Base-by-base conservation (phyloP, 1,140 invertebrate species). In the Heliconius hewitsoni region DNA sequence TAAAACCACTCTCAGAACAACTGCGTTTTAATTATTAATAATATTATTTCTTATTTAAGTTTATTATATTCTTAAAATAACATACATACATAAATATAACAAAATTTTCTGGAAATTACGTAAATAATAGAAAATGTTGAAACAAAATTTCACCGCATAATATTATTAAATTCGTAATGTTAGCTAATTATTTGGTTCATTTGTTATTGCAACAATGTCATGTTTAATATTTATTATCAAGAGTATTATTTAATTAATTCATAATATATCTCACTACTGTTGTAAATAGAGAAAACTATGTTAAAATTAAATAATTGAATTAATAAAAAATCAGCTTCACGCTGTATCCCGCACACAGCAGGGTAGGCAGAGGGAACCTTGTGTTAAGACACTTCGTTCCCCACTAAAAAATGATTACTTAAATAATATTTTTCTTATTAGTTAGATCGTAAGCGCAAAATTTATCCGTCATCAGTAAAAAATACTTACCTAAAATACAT, bases 131-230 rank as follows among this genome's bases (percentile, higher is more conserved):
- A 52, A 52, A 52, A 52, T 52, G 5, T 57, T 57, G n/a, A 57
- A 57, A 66, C 60, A 16, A 3, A 60, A 60, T 11, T 71, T 72
- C 9, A 72, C 34, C 37, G 1, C 71, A 72, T 39, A 42, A 74
- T 52, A 74, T 50, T 50, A 72, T 39, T 46, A 55, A 50, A 78
- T 78, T 1, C 55, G 71, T 73, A 27, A 76, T 66, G 57, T 75
- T 55, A 57, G 19, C n/a, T 52, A 74, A 46, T 52, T 74, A 27
- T 34, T 55, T 42, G 74, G 23, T 66, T 39, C 30, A 70, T 76
- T 76, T 76, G 27, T 37, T 72, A 72, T 39, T 39, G 37, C 13
- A 72, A 39, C 71, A 72, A 34, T 72, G n/a, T 42, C 18, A 11
- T 23, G 71, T 42, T 39, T 39, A 39, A 72, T 39, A 42, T 72